Base-by-base conservation (phyloP, 2,888 invertebrate genomes). In the Stenodera caucasica region DNA sequence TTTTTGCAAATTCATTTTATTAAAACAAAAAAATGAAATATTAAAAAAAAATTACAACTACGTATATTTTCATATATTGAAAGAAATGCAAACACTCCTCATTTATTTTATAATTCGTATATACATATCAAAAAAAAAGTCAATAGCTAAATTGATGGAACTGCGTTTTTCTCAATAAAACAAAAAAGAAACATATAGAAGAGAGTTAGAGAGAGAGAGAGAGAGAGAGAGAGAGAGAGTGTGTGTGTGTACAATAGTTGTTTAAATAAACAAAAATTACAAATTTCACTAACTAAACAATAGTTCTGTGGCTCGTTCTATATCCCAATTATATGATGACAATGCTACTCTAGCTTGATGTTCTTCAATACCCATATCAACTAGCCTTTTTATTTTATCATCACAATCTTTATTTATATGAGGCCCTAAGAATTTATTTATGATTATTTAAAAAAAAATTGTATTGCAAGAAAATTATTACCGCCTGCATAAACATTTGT, bases 281-380 rank as follows among this genome's bases (percentile, higher is more conserved):
- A 45, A 49, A 55, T 58, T 72, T 75, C 67, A 84, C 87, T 90
- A 91, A 87, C 90, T 91, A 82, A 93, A 90, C 72, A 93, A 83
- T 78, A 89, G 88, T 81, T 97, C 96, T 55, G 95, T 95, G 67
- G 98, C 96, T 78, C 90, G 85, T 81, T 94, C 93, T 75, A 96
- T 82, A 77, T 95, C 91, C 97, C 97, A 98, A 80, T 94, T 91
- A 79, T 90, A 91, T 49, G 94, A 90, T 55, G 96, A 96, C 55
- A 98, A 84, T 30, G 96, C 96, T 50, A 92, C 93, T 67, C 94
- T 84, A 29, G 96, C 95, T 78, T 90, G 88, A 74, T 94, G 90
- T 80, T 92, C 94, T 70, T 92, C 92, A 57, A 98, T 88, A 53
- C 98, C 98, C 96, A 99, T 97, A 76, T 95, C 96, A 75, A 88